Evolutionary conservation across 1,140 invertebrate species (phyloP).

Genomic region (Yoshiicerus persimilis): DNA sequence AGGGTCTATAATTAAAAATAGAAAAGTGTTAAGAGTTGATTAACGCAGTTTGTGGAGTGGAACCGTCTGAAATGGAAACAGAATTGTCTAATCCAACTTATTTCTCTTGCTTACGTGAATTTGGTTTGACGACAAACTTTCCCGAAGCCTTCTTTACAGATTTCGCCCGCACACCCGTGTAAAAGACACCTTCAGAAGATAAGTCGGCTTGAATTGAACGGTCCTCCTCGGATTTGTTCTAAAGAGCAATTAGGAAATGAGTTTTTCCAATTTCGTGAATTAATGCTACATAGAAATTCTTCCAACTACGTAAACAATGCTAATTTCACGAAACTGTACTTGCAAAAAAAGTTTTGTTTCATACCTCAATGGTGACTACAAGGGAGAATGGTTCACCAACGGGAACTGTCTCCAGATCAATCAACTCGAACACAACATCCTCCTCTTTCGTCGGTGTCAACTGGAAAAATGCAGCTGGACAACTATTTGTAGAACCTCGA

Average conservation of each 20-base stretch:
- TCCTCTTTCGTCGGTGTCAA: conserved; percentile 14
- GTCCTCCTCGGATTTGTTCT: conserved; percentile 64
- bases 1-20: too few species aligned
- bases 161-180: conserved; percentile 71
- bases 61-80: too few species aligned
- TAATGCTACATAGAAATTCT: neutral
- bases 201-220: conserved; percentile 67
- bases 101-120: conserved; percentile 21
- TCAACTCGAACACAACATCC: conserved; percentile 69
- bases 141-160: conserved; percentile 69
- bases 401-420: conserved; percentile 67
- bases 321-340: neutral
- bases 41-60: too few species aligned
- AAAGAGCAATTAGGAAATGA: neutral
- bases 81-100: too few species aligned
- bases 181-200: conserved; percentile 70
- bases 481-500: conserved; percentile 61
- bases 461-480: conserved; percentile 62
- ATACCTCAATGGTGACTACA: conserved; percentile 64
- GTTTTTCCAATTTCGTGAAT: neutral
- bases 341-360: neutral
- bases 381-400: conserved; percentile 70
- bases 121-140: conserved; percentile 62
- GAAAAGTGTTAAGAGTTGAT: too few species aligned
- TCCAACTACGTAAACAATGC: neutral